Base-by-base conservation (phyloP, 2,888 invertebrate species). In the Drosophila imparisetae region DNA sequence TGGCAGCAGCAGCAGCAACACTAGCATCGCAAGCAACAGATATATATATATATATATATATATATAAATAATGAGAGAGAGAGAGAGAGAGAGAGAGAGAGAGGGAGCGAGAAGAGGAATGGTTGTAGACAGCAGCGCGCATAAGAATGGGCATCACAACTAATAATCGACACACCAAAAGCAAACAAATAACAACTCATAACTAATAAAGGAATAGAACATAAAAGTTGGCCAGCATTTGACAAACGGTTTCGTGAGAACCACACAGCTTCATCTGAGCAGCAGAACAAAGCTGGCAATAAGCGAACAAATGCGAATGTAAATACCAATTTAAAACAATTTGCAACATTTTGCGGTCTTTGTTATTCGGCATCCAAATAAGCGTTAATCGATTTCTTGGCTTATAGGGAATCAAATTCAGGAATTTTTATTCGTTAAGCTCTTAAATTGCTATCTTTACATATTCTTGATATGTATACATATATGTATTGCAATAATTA, bases 101-200 rank as follows among this genome's bases (percentile, higher is more conserved):
- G 24, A 24, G 24, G 62, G 7, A 29, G 38, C 2, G 27, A 54
- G 52, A 11, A 62, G 58, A 38, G 32, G n/a, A n/a, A 64, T 34
- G 38, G 15, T 48, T 34, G 54, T 36, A 62, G 53, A 53, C 38
- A 54, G 57, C 72, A 60, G 58, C 42, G 55, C 49, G 54, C 38
- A 65, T 30, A 66, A 67, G 61, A 72, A 72, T 67, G 65, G 55
- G 67, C 76, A 67, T 76, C 61, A 65, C 76, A 72, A 68, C 63
- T 63, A 66, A 72, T 68, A 76, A 72, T 72, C 65, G 53, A 61
- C 66, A 75, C 59, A 75, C 52, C 49, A 63, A 74, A 21, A 45
- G 15, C 27, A 38, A n/a, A 5, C 15, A 34, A 34, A 21, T 8
- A 49, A 55, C 18, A 36, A 27, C 18, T 13, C 45, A 8, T 10